phyloP scores from a whole-genome alignment of 2,888 invertebrate species.

The Stenchaetothrips biformis region DNA sequence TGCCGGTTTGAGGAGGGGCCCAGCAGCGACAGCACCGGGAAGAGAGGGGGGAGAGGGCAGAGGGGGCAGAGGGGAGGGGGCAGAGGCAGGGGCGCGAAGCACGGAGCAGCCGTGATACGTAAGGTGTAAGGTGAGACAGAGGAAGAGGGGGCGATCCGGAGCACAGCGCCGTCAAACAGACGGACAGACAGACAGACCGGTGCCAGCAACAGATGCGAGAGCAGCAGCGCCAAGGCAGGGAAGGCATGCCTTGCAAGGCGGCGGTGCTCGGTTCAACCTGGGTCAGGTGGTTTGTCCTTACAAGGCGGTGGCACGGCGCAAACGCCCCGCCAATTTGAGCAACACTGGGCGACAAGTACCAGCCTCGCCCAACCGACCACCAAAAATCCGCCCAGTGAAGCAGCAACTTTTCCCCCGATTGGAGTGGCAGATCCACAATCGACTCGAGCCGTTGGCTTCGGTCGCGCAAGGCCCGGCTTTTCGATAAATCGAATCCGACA shows the following conservation, averaged over 20 bases:
- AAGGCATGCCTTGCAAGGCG: not conserved
- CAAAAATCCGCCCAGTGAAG: too few relatives aligned
- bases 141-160: too few relatives aligned
- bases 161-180: too few relatives aligned
- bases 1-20: too few relatives aligned
- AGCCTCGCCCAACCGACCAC: too few relatives aligned
- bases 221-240: not conserved
- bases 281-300: slow-evolving; percentile 2
- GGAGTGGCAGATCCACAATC: too few relatives aligned
- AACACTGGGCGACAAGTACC: not conserved
- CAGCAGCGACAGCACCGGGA: too few relatives aligned
- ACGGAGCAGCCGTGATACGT: not conserved
- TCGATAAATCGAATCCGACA: too few relatives aligned
- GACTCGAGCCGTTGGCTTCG: too few relatives aligned
- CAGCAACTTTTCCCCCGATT: too few relatives aligned
- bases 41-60: not conserved
- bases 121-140: too few relatives aligned
- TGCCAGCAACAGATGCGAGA: not conserved
- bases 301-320: not conserved
- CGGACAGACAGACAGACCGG: not conserved
- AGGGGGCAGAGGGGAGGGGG: not conserved
- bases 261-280: not conserved
- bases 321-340: not conserved
- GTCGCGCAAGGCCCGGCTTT: too few relatives aligned
- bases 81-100: not conserved